These are phyloP conservation scores for Epiblema foenella DNA, from an alignment of 2,888 invertebrate genomes.

Conservation along the genomic window DNA sequence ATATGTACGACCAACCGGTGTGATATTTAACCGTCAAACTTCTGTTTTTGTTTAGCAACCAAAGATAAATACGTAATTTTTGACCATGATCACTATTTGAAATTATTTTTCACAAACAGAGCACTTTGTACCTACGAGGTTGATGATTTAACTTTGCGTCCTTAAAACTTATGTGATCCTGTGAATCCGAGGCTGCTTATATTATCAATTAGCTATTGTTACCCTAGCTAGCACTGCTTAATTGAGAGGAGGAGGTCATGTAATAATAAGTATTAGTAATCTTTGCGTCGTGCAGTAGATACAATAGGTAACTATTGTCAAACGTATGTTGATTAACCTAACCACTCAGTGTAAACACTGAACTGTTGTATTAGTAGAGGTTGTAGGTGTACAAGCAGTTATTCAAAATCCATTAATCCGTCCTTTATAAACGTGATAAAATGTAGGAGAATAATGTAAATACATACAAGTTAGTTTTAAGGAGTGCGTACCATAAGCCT, in stretches of 20 bases:
- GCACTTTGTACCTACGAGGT: constrained; percentile 21
- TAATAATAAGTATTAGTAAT: neutral
- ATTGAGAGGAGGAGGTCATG: neutral
- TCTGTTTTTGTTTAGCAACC: constrained; percentile 32
- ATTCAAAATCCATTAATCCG: constrained; percentile 42
- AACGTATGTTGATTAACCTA: neutral
- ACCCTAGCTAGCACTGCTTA: constrained; percentile 47
- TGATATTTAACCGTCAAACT: constrained; percentile 23
- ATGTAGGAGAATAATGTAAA: constrained; percentile 30
- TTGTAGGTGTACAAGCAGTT: constrained; percentile 3
- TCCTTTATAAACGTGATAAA: constrained; percentile 47
- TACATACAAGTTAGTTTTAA: constrained; percentile 24
- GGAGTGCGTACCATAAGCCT: constrained; percentile 20
- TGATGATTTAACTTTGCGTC: constrained; percentile 3
- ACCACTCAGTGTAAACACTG: neutral
- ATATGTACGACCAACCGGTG: neutral
- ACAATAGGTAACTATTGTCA: neutral
- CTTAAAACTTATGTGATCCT: constrained; percentile 22
- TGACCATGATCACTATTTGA: constrained; percentile 2
- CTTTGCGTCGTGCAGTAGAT: constrained; percentile 12
- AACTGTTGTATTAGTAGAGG: neutral
- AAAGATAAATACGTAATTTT: constrained; percentile 44
- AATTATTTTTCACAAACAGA: constrained; percentile 14
- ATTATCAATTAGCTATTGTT: constrained; percentile 44
- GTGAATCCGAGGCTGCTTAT: constrained; percentile 33